phyloP scores from a whole-genome alignment of 2,113 vertebrate species.

The Psittacara wagleri region DNA sequence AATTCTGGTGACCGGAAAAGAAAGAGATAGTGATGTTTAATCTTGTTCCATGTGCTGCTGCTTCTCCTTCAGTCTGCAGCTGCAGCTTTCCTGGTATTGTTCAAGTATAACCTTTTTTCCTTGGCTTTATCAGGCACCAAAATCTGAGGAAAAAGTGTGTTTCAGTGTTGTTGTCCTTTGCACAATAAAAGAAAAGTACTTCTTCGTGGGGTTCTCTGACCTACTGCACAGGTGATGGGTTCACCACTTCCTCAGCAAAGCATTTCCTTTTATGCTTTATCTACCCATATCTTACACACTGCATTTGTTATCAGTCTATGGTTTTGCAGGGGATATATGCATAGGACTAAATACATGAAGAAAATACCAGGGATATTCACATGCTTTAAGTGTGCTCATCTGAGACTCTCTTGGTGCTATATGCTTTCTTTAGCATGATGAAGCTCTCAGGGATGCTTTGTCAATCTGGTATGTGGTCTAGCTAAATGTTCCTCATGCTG shows the following conservation, averaged over 20 bases:
- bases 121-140: background rate
- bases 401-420: background rate
- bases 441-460: background rate
- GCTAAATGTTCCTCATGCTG: fast-evolving
- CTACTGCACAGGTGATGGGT: background rate
- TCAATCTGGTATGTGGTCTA: background rate
- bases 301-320: background rate
- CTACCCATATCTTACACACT: fast-evolving
- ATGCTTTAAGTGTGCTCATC: background rate
- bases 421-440: background rate
- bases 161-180: background rate
- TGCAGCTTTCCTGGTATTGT: background rate
- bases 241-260: background rate
- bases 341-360: background rate
- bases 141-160: background rate
- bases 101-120: background rate
- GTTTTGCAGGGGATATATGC: background rate
- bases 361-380: background rate
- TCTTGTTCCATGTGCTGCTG: background rate
- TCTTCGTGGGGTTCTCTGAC: background rate
- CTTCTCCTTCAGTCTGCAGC: background rate
- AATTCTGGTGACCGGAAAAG: background rate
- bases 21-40: background rate
- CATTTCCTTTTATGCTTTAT: background rate
- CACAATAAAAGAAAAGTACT: background rate